Evolutionary conservation across 2,113 vertebrate genomes (phyloP), one percentile per base, ranked within the genome.

Genomic region (Pseudorasbora parva): DNA sequence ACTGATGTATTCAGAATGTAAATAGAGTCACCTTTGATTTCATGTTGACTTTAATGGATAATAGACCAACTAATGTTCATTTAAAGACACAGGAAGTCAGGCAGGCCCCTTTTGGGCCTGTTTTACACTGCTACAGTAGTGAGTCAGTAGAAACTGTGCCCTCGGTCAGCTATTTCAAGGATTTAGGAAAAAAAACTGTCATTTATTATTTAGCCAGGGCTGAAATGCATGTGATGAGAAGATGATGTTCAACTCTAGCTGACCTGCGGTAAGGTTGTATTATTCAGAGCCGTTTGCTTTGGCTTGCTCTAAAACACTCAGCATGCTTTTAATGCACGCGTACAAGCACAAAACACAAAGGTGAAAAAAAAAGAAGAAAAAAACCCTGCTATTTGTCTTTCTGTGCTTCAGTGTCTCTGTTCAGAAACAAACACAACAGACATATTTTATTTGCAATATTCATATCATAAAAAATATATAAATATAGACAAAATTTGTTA

Each of bases 211-310:
- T 94, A 95, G 86, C 86, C 91, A 82, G 89, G 92, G 92, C 92
- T 93, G 91, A 94, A 93, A 94, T 94, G 87, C 83, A 93, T 94
- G 93, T 93, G 93, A 94, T 94, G 93, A 95, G 93, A 93, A 94
- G 93, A 94, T 95, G 93, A 94, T 94, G 93, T 94, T 95, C 91
- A 95, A 94, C 94, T 94, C 91, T 93, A 88, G 87, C 78, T 94
- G 93, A 95, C 93, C 94, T 66, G 84, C 82, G 92, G 92, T 91
- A 93, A 92, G 88, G 60, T 88, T 91, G 87, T 83, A 89, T 89
- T 91, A 89, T 91, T 89, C 69, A 91, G 92, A 90, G 91, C 88
- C 82, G 87, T 93, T 79, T 72, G 88, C 88, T 84, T 83, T 86
- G 71, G 73, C 86, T 91, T 86, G 87, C 87, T 91, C 90, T 90